These are phyloP conservation scores for Drosophila melanosoma DNA, from an alignment of 2,888 invertebrate genomes.

Conservation along the genomic window DNA sequence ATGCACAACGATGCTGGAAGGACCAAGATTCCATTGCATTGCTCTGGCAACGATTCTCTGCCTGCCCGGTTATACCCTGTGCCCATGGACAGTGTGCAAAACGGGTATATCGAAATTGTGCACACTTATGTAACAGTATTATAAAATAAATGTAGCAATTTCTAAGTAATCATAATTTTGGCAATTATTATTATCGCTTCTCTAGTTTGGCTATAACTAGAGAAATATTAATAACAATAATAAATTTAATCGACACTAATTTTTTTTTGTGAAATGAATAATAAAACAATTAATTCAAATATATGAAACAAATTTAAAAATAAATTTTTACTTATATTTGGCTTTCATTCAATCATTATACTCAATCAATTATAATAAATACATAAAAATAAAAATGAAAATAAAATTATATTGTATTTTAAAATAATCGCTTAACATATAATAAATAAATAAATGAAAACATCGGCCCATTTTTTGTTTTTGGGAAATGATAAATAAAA, in stretches of 20 bases:
- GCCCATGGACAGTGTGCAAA: background rate
- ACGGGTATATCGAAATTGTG: background rate
- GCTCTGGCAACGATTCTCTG: slow-evolving; percentile 9
- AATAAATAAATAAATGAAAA: too few relatives aligned
- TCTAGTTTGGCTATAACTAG: too few relatives aligned
- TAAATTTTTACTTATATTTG: too few relatives aligned
- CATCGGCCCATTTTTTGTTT: background rate
- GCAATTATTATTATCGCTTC: too few relatives aligned
- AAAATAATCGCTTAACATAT: too few relatives aligned
- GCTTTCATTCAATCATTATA: too few relatives aligned
- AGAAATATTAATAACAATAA: too few relatives aligned
- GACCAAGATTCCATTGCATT: slow-evolving; percentile 49
- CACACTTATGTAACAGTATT: background rate
- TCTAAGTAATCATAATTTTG: background rate
- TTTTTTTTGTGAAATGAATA: background rate
- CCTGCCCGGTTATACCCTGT: background rate
- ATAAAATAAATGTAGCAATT: background rate
- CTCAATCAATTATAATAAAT: too few relatives aligned
- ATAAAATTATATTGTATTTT: too few relatives aligned
- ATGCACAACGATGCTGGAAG: slow-evolving; percentile 75
- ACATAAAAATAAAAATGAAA: too few relatives aligned
- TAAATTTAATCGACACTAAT: background rate
- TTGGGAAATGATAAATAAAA: background rate
- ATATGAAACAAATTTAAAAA: background rate
- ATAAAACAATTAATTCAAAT: background rate